Base-by-base conservation (phyloP, 2,888 invertebrate genomes). In the Cantharis flavilabris region DNA sequence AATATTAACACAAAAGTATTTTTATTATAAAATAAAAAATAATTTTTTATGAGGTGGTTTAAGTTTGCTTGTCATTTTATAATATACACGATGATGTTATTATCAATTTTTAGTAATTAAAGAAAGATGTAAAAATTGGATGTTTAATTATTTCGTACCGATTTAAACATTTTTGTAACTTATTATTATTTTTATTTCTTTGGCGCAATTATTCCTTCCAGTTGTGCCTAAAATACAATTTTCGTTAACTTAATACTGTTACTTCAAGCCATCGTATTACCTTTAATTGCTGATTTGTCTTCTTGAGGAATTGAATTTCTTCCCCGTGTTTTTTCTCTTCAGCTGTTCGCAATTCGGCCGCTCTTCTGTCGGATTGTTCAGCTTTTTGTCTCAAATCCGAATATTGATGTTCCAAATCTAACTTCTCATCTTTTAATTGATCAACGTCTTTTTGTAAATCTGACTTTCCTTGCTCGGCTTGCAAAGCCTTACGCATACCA, bases 401-500 rank as follows among this genome's bases (percentile, higher is more conserved):
- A 75, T 93, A 90, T 81, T 91, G 91, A 81, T 91, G 91, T 83
- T 94, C 93, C 49, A 94, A 87, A 9, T 92, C 90, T 1, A 90
- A 87, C 77, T 94, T 94, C 83, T 95, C 93, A 0, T 89, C 86
- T 86, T 93, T 92, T 76, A 97, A 87, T 72, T 92, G 91, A 70
- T 94, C 93, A 0, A 96, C 94, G 86, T 93, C 92, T 72, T 93
- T 92, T 85, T 95, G 92, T 62, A 95, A 89, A 87, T 95, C 94
- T 78, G 95, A 94, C 86, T 97, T 97, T 16, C 96, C 95, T 90
- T 96, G 95, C 86, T 97, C 97, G 0, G 96, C 94, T 92, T 97
- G 96, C 75, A 99, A 89, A n/a, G 98, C 97, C 90, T 99, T 99
- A 79, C 98, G 92, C 94, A 99, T 97, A 26, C 98, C 98, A 87